Evolutionary conservation across 2,797 vertebrate genomes (phyloP).

Genomic region (Typhlichthys subterraneus): DNA sequence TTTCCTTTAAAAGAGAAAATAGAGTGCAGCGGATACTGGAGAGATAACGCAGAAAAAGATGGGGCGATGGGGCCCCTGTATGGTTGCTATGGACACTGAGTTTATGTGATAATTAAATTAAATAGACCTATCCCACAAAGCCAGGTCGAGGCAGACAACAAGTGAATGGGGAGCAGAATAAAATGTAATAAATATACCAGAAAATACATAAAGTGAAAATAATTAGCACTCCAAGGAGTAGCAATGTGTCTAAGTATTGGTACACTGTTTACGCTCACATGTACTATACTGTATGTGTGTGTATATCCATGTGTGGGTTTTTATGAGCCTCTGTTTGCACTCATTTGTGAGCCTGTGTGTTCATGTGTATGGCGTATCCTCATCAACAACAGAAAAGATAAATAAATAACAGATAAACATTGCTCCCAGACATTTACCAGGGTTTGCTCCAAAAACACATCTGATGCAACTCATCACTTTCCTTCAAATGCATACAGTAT

Average conservation of each 20-base stretch:
- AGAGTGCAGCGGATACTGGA: background rate
- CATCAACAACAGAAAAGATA: background rate
- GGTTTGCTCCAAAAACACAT: conserved; percentile 37
- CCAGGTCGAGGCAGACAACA: conserved; percentile 16
- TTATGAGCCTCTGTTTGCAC: background rate
- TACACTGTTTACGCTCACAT: background rate
- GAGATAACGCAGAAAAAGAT: conserved; percentile 11
- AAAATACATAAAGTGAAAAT: conserved; percentile 40
- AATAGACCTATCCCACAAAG: conserved; percentile 29
- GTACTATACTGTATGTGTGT: conserved; percentile 3
- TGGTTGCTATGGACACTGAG: conserved; percentile 3
- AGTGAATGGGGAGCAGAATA: conserved; percentile 26
- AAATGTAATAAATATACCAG: conserved; percentile 19
- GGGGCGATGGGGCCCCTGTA: conserved; percentile 9
- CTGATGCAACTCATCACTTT: conserved; percentile 45
- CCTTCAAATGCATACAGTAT: conserved; percentile 41
- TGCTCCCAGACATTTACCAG: conserved; percentile 29
- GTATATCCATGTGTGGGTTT: background rate
- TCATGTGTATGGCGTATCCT: conserved; percentile 3
- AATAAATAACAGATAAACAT: background rate
- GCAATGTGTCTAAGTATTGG: background rate
- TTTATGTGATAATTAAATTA: conserved; percentile 41
- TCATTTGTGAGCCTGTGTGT: background rate
- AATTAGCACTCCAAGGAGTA: conserved; percentile 50
- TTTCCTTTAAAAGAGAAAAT: conserved; percentile 13